phyloP scores from a whole-genome alignment of 2,797 vertebrate genomes.

The Neopelma chrysocephalum region DNA sequence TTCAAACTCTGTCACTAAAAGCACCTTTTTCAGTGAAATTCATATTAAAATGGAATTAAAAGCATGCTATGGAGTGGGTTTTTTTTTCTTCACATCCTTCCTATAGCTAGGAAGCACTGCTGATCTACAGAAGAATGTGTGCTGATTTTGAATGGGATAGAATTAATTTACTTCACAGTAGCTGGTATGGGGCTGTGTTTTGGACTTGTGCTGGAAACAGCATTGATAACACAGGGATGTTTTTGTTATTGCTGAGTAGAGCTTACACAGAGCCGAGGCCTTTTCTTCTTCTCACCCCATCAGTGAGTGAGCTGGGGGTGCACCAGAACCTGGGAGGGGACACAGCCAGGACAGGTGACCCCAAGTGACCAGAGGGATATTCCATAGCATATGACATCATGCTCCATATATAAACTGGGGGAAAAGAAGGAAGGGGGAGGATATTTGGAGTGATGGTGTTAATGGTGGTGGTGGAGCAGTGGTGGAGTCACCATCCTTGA shows the following conservation, averaged over 20 bases:
- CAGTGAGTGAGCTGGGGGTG: accelerated
- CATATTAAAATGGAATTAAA: not conserved
- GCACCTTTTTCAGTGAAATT: not conserved
- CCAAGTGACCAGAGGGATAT: not conserved
- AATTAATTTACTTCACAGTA: not conserved
- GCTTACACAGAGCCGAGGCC: not conserved
- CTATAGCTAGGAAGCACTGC: not conserved
- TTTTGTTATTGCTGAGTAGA: not conserved
- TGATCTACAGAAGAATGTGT: not conserved
- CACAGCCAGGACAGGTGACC: not conserved
- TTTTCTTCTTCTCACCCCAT: not conserved
- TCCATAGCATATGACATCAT: not conserved
- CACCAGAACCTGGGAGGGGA: not conserved
- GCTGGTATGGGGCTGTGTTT: not conserved
- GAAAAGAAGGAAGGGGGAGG: not conserved
- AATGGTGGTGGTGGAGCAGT: not conserved
- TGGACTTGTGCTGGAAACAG: not conserved
- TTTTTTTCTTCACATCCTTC: not conserved
- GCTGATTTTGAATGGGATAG: not conserved
- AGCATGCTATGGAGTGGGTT: accelerated
- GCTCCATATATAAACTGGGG: not conserved
- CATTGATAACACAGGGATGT: too few relatives aligned
- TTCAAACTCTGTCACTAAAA: not conserved
- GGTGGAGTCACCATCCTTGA: not conserved
- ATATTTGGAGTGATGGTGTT: not conserved